Conservation (phyloP, 2,797 vertebrate species). For the Pristis pectinata region DNA sequence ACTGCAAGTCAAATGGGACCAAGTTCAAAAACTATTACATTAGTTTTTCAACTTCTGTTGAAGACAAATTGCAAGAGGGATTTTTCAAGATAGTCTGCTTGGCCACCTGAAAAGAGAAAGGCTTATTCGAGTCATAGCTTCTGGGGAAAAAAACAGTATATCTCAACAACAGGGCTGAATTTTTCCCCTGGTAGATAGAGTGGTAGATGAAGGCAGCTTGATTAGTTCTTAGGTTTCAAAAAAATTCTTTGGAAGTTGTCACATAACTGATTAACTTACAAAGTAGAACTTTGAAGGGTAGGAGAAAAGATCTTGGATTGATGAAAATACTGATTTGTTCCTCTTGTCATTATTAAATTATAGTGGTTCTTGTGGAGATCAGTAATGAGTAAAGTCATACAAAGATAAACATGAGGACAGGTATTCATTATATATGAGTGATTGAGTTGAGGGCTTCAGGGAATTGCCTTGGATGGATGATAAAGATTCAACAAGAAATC, state of each 20-base stretch:
- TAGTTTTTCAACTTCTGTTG: neutral
- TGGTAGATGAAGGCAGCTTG: neutral
- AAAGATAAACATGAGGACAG: no score
- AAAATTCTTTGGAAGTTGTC: neutral
- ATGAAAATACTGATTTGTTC: neutral
- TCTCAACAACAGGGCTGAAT: neutral
- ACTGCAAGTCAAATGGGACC: neutral
- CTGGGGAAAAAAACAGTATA: neutral
- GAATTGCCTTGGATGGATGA: no score
- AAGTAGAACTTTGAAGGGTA: neutral
- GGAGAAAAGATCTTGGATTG: neutral
- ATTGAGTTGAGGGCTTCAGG: no score
- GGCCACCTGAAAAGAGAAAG: neutral
- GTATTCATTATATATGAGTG: no score
- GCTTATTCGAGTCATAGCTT: neutral
- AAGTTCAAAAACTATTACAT: neutral
- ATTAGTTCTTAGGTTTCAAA: neutral
- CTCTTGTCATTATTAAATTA: neutral
- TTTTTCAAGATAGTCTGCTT: neutral
- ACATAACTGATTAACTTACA: neutral
- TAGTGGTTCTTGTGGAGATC: neutral
- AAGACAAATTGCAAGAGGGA: neutral
- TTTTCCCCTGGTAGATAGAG: neutral
- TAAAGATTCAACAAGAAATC: no score
- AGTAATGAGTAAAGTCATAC: no score